Conservation (phyloP, 2,113 vertebrate genomes). For the Notarius lentiginosus region DNA sequence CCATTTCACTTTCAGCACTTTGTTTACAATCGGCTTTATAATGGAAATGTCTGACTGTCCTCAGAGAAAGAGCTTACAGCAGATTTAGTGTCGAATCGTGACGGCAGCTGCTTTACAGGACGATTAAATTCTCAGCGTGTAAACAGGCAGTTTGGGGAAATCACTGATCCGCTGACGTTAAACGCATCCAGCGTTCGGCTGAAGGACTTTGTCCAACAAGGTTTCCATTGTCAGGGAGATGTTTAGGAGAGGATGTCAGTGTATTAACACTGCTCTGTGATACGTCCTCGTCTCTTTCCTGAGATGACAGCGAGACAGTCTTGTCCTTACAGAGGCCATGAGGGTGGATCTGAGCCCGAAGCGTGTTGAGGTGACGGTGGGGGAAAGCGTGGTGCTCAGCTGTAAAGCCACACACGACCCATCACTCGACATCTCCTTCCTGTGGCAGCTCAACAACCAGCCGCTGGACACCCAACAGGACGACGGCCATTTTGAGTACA, state of each 20-base stretch:
- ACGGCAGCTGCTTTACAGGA: background rate
- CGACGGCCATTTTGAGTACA: slow-evolving; percentile 93
- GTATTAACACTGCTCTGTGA: background rate
- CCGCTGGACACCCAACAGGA: slow-evolving; percentile 86
- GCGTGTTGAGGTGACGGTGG: slow-evolving; percentile 88
- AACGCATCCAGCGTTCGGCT: background rate
- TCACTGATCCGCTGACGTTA: background rate
- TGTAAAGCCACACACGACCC: slow-evolving; percentile 90
- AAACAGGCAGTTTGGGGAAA: background rate
- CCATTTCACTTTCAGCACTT: background rate
- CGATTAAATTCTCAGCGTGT: slow-evolving; percentile 8
- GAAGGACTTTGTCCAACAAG: background rate
- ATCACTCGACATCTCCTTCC: slow-evolving; percentile 85
- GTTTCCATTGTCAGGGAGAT: background rate
- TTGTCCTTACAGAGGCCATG: slow-evolving; percentile 84
- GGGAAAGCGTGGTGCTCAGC: slow-evolving; percentile 92
- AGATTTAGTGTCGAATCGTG: background rate
- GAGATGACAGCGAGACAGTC: slow-evolving; percentile 68
- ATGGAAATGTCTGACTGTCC: background rate
- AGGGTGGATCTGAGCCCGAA: slow-evolving; percentile 88
- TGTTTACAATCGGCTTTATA: background rate
- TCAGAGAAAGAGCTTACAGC: background rate
- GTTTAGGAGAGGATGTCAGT: background rate
- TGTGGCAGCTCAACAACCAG: slow-evolving; percentile 87
- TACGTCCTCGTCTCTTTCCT: slow-evolving; percentile 35